These are phyloP conservation scores for Aythya baeri DNA, from an alignment of 2,113 vertebrate species.

Conservation along the genomic window DNA sequence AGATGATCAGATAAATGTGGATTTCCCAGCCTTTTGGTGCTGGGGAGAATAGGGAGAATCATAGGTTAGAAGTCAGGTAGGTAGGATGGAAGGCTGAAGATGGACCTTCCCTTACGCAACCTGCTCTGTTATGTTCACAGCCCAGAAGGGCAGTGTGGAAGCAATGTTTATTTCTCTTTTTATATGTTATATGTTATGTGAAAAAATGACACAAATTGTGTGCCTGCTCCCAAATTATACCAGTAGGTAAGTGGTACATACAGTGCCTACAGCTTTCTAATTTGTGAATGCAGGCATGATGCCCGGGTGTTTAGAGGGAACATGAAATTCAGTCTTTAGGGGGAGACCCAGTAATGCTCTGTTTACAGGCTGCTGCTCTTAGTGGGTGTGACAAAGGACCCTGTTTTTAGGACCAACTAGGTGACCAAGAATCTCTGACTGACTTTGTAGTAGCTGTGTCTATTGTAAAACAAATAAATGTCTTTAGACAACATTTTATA, in stretches of 20 bases:
- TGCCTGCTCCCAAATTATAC: neutral
- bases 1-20: neutral
- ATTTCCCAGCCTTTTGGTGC: neutral
- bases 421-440: neutral
- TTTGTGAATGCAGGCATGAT: neutral
- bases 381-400: neutral
- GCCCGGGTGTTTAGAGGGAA: neutral
- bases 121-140: neutral
- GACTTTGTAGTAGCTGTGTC: neutral
- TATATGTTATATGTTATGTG: neutral
- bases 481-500: neutral
- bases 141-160: neutral
- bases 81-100: accelerated
- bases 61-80: neutral
- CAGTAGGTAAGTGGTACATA: too few species aligned
- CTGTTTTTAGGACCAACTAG: neutral
- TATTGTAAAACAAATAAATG: neutral
- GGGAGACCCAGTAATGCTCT: neutral
- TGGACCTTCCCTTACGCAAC: neutral
- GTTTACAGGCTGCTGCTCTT: neutral
- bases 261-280: neutral
- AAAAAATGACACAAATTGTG: neutral
- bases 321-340: neutral
- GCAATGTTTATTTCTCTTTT: neutral
- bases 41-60: neutral